phyloP scores from a whole-genome alignment of 1,140 invertebrate genomes.

The Pseudomyrmex cubaensis region DNA sequence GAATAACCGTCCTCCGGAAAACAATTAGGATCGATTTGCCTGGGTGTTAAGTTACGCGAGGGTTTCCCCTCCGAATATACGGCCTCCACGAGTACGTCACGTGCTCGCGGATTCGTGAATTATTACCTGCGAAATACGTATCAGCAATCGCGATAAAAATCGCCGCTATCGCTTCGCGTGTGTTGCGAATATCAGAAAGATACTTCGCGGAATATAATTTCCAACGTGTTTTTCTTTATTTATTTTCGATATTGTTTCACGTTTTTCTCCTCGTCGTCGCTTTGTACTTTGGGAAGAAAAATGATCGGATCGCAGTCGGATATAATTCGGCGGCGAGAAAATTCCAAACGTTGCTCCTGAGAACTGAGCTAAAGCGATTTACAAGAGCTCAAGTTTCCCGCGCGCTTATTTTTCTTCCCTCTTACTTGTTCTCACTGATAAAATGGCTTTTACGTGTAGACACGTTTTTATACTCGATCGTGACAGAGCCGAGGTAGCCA shows the following conservation, averaged over 20 bases:
- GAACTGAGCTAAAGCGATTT: slow-evolving; percentile 49
- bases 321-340: background rate
- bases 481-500: background rate
- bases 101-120: background rate
- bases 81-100: background rate
- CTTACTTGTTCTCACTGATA: slow-evolving; percentile 20
- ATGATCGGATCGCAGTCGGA: slow-evolving; percentile 39
- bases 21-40: slow-evolving; percentile 38
- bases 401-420: slow-evolving; percentile 28
- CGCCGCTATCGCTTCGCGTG: background rate
- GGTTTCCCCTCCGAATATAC: background rate
- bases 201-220: background rate
- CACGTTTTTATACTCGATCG: slow-evolving; percentile 46
- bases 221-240: no score
- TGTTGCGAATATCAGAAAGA: background rate
- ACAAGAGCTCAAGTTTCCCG: slow-evolving; percentile 29
- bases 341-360: background rate
- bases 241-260: background rate
- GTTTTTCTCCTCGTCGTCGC: background rate
- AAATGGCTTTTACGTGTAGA: slow-evolving; percentile 50
- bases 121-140: background rate
- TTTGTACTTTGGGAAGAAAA: background rate
- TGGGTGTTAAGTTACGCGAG: background rate
- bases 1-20: slow-evolving; percentile 44
- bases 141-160: background rate